Evolutionary conservation across 1,140 invertebrate species (phyloP).

Genomic region (Trachelipus rathkii): DNA sequence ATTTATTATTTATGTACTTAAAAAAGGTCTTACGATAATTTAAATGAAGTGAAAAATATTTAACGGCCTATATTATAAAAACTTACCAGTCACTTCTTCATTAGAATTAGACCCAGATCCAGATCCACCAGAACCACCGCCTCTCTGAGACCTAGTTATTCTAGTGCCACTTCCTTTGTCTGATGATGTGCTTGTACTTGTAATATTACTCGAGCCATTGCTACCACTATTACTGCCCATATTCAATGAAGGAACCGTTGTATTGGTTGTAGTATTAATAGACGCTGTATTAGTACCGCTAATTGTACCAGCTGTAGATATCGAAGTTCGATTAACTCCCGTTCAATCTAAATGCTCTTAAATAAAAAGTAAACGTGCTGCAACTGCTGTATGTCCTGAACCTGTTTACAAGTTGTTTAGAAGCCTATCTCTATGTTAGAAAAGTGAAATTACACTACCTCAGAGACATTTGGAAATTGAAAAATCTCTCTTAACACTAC

Average conservation of each 20-base stretch:
- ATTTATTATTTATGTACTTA: too few species aligned
- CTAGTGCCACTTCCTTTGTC: constrained; percentile 49
- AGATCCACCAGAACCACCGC: constrained; percentile 52
- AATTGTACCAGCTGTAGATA: background rate
- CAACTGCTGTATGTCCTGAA: too few species aligned
- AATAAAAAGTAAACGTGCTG: too few species aligned
- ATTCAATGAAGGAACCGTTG: constrained; percentile 21
- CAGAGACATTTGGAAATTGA: too few species aligned
- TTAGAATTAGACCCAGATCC: constrained; percentile 54
- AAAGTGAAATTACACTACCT: too few species aligned
- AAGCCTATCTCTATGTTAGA: too few species aligned
- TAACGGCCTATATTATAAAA: background rate
- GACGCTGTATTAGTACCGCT: background rate
- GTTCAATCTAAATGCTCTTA: too few species aligned
- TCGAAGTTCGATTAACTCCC: too few species aligned
- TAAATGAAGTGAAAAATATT: too few species aligned
- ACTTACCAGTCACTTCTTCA: constrained; percentile 55
- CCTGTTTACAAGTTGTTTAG: too few species aligned
- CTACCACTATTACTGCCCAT: constrained; percentile 32
- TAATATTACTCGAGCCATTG: constrained; percentile 23
- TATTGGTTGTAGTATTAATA: background rate
- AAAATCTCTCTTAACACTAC: too few species aligned
- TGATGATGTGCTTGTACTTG: background rate
- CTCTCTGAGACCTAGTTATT: constrained; percentile 53
- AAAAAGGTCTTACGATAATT: too few species aligned